phyloP scores from a whole-genome alignment of 2,113 vertebrate species.

The Ciconia stormi region DNA sequence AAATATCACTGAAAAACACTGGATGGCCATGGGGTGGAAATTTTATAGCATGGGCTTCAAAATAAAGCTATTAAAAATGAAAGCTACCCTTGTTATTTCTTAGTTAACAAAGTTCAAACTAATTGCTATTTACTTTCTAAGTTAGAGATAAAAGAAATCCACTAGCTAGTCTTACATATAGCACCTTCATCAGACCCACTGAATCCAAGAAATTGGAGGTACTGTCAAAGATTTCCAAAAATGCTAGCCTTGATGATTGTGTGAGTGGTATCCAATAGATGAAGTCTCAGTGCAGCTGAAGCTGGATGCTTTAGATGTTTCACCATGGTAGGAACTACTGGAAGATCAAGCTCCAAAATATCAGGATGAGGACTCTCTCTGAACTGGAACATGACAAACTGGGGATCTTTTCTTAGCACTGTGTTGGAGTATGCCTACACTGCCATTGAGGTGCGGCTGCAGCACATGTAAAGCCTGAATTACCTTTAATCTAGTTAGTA shows the following conservation, averaged over 20 bases:
- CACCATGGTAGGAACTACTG: background rate
- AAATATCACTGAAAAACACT: background rate
- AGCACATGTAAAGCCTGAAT: background rate
- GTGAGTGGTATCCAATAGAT: background rate
- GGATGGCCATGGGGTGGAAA: background rate
- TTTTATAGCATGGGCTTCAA: background rate
- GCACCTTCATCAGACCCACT: background rate
- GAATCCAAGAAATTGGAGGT: background rate
- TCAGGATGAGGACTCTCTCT: background rate
- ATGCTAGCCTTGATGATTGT: background rate
- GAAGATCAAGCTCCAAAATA: background rate
- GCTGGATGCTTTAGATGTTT: background rate
- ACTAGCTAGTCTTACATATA: background rate
- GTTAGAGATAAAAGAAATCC: background rate
- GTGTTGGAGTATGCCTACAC: background rate
- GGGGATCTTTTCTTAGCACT: background rate
- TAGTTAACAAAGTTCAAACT: background rate
- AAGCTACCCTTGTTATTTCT: background rate
- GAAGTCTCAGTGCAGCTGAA: background rate
- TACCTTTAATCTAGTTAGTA: background rate
- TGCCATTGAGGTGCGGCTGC: background rate
- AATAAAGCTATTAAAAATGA: background rate
- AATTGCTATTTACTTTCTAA: background rate
- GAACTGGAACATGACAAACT: fast-evolving
- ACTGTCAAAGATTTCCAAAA: background rate